Evolutionary conservation across 2,113 vertebrate genomes (phyloP), one percentile per base, ranked within the genome.

Genomic region (Cnemophilus loriae): DNA sequence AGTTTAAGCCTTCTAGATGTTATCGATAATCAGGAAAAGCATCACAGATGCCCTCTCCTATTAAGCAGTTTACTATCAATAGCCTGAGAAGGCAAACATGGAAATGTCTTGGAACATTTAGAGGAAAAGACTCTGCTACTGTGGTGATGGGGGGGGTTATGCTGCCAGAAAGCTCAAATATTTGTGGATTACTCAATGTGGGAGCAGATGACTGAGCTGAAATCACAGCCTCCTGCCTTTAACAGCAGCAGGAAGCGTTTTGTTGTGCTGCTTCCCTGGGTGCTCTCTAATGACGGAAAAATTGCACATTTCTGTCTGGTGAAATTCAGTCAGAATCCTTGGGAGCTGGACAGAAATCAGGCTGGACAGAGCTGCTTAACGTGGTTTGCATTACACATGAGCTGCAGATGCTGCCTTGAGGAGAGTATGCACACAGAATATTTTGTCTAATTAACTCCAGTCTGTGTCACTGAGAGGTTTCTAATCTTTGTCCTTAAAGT

Each of bases 161-260:
- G 80, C 93, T 97, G 96, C 97, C 97, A 97, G 96, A 97, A 97
- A 94, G 50, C 96, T 97, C 70, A 95, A 96, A 95, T 97, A 96
- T 93, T 97, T 97, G 97, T 95, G 98, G 97, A 93, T 95, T 96
- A 83, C 89, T 96, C 87, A n/a, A 63, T 85, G 95, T 96, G 96
- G 92, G 93, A 96, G 90, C 93, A 71, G 94, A 96, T 95, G 96
- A 93, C 70, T 91, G 96, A 96, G 95, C 84, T 89, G 97, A 96
- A 95, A 93, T 97, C 94, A 68, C 97, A 97, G 89, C 89, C 93
- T 90, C 73, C 87, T 33, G 94, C 42, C 7, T 97, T 85, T 89
- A 97, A 84, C 92, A 94, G 95, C 98, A 97, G 97, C 97, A 97
- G 98, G 97, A 98, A 98, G 88, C 96, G 84, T 97, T 98, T 98